Evolutionary conservation across 1,140 invertebrate genomes (phyloP).

Genomic region (Bombus waltoni): DNA sequence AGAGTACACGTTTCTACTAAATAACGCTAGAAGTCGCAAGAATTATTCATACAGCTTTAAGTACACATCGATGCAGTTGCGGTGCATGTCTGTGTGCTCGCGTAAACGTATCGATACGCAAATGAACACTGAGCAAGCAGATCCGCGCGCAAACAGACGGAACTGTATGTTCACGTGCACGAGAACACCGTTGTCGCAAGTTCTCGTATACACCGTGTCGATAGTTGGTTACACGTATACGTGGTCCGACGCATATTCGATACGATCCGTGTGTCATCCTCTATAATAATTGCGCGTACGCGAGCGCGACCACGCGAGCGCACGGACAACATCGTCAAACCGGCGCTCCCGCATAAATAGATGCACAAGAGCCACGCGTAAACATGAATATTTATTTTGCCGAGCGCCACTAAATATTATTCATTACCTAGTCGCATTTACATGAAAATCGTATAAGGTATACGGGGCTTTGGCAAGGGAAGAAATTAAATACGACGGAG

Average conservation of each 20-base stretch:
- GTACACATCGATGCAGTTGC: not conserved
- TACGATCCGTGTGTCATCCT: not conserved
- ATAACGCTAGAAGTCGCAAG: not conserved
- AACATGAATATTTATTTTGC: slow-evolving; percentile 72
- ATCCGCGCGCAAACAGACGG: not conserved
- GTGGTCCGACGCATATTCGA: not conserved
- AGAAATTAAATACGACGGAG: slow-evolving; percentile 7
- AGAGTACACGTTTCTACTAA: not conserved
- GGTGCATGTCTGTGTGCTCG: slow-evolving; percentile 11
- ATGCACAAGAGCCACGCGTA: slow-evolving; percentile 9
- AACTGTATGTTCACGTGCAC: not conserved
- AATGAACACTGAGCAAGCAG: slow-evolving; percentile 41
- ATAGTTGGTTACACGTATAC: not conserved
- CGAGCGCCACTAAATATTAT: slow-evolving; percentile 69
- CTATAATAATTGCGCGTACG: slow-evolving; percentile 9
- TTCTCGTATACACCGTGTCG: not conserved
- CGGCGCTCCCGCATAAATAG: slow-evolving; percentile 23
- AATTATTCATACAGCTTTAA: slow-evolving; percentile 20
- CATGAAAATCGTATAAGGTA: slow-evolving; percentile 55
- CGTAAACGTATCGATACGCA: slow-evolving; percentile 54
- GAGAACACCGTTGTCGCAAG: not conserved
- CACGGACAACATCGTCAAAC: not conserved
- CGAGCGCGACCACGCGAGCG: not conserved
- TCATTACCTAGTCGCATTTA: slow-evolving; percentile 71
- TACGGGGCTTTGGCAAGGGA: not conserved